Evolutionary conservation across 2,797 vertebrate genomes (phyloP).

Genomic region (Neostethus bicornis): DNA sequence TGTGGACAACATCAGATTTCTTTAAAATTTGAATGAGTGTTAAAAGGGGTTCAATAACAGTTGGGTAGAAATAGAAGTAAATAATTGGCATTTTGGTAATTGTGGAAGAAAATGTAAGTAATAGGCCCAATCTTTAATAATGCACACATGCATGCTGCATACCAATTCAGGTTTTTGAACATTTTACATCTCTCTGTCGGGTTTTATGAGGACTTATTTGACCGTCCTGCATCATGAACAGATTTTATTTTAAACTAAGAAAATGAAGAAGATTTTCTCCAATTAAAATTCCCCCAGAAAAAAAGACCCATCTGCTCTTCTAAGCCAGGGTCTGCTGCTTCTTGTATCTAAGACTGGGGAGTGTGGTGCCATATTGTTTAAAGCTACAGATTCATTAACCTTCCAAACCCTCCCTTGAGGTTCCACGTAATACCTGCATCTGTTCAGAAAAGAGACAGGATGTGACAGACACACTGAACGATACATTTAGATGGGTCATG

Average conservation of each 20-base stretch:
- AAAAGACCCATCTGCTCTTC: constrained; percentile 68
- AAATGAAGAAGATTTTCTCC: no score
- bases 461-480: constrained; percentile 43
- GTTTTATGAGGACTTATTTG: no score
- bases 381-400: constrained; percentile 75
- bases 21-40: constrained; percentile 55
- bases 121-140: no score
- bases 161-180: no score
- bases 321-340: constrained; percentile 46
- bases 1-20: constrained; percentile 44
- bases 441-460: constrained; percentile 53
- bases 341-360: constrained; percentile 47
- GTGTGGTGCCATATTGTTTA: constrained; percentile 73
- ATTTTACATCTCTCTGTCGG: no score
- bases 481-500: constrained; percentile 45
- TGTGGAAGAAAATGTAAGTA: background rate
- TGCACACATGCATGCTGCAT: no score
- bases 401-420: constrained; percentile 52
- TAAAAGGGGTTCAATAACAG: constrained; percentile 13
- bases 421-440: constrained; percentile 74
- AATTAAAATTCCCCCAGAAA: no score
- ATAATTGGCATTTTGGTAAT: background rate
- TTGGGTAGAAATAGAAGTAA: constrained; percentile 12
- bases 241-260: no score
- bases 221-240: no score